Percentiles rank a stretch among this genome's conserved stretches.
Conservation (phyloP, 2,797 vertebrate species). For the Sebastes nivosus region DNA sequence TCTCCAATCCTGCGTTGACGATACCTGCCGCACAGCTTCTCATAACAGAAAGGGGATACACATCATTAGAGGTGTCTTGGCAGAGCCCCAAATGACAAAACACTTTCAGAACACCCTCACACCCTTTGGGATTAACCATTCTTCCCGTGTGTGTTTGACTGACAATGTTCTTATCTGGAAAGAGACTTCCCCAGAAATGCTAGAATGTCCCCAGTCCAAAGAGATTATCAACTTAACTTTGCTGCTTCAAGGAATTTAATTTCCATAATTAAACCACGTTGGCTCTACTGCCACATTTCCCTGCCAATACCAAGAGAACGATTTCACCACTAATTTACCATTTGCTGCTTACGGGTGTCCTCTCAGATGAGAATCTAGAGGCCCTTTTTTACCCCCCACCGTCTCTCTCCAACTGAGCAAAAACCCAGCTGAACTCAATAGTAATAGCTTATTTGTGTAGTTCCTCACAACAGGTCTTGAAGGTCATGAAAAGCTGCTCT, state of each 20-base stretch:
- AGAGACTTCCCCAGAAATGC: constrained; percentile 68
- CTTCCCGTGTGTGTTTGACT: constrained; percentile 62
- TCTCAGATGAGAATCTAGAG: constrained; percentile 51
- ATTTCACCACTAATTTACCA: constrained; percentile 77
- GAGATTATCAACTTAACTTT: constrained; percentile 84
- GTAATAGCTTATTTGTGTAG: constrained; percentile 46
- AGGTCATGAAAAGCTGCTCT: constrained; percentile 39
- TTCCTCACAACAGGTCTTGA: constrained; percentile 37
- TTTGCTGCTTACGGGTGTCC: constrained; percentile 66
- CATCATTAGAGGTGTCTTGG: constrained; percentile 72
- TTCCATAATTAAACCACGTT: constrained; percentile 83
- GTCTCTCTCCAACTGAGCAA: constrained; percentile 18
- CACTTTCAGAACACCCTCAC: constrained; percentile 59
- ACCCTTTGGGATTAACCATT: constrained; percentile 62
- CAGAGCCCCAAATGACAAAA: constrained; percentile 70
- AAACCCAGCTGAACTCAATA: constrained; percentile 12
- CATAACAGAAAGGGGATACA: constrained; percentile 51
- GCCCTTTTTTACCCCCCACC: not conserved
- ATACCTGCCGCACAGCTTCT: constrained; percentile 47
- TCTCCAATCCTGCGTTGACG: constrained; percentile 63
- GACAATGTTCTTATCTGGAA: constrained; percentile 71
- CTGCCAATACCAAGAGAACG: constrained; percentile 70
- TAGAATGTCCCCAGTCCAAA: constrained; percentile 76
- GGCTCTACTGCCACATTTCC: constrained; percentile 59
- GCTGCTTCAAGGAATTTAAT: constrained; percentile 80